Conservation (phyloP, 2,113 vertebrate genomes). For the Peromyscus maniculatus region DNA sequence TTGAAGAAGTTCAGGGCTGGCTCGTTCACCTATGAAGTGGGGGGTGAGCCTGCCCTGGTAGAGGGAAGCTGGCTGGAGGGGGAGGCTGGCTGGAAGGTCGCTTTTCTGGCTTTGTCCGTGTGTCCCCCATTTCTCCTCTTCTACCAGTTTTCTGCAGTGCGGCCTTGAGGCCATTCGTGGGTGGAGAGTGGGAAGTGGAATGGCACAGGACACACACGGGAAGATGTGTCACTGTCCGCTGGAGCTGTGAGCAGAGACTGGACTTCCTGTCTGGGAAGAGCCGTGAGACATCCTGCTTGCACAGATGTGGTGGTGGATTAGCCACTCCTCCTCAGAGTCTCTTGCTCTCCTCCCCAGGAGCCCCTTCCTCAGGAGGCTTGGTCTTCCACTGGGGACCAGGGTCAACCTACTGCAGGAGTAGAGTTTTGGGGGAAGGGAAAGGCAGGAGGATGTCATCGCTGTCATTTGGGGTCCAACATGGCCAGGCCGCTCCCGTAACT, state of each 20-base stretch:
- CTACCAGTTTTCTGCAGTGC: too few species aligned
- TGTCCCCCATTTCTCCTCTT: neutral
- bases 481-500: neutral
- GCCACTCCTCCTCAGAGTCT: neutral
- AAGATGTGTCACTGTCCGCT: neutral
- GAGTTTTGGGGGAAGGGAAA: neutral
- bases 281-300: neutral
- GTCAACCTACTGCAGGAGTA: neutral
- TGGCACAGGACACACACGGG: neutral
- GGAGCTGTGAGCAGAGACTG: neutral
- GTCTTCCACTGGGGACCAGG: neutral
- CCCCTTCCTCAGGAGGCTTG: neutral
- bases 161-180: neutral
- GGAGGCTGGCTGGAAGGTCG: neutral
- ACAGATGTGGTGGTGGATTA: neutral
- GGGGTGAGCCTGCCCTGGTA: neutral
- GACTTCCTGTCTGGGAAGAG: neutral
- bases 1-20: neutral
- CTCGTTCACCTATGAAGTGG: neutral
- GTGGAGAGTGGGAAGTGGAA: neutral
- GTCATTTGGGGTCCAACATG: neutral
- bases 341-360: conserved; percentile 22
- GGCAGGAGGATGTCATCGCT: neutral
- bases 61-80: neutral
- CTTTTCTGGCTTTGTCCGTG: neutral